Percentiles rank a stretch among this genome's conserved stretches.
phyloP scores from a whole-genome alignment of 2,888 invertebrate species.

The Melinopterus prodromus region DNA sequence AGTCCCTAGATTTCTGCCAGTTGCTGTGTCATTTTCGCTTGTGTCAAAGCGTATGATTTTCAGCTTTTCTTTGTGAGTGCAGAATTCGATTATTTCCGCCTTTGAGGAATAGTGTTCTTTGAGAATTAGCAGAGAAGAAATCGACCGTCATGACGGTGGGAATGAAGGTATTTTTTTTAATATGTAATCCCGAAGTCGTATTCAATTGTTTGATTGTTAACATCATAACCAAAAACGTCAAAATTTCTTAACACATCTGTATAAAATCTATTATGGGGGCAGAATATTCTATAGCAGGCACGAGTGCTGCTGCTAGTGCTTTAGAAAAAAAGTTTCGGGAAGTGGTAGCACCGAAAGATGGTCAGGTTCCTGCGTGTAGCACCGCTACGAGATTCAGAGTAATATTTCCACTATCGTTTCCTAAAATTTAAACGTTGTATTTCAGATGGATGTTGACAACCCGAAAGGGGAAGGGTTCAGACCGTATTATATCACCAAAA shows the following conservation, averaged over 20 bases:
- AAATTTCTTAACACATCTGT: conserved; percentile 9
- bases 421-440: conserved; percentile 35
- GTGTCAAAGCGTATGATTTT: background rate
- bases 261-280: conserved; percentile 4
- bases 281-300: conserved; percentile 7
- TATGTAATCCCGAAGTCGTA: background rate
- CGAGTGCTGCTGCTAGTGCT: background rate
- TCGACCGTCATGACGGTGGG: conserved; percentile 21
- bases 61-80: background rate
- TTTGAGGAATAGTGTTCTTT: background rate
- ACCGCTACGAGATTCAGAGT: background rate
- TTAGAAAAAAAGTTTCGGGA: conserved; percentile 9
- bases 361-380: background rate
- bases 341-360: background rate
- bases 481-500: conserved; percentile 97
- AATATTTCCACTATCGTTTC: background rate
- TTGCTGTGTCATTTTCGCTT: background rate
- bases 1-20: background rate
- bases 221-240: background rate
- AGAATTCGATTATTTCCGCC: background rate
- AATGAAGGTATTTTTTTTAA: conserved; percentile 14
- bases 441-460: conserved; percentile 78
- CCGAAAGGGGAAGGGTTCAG: conserved; percentile 88
- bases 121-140: conserved; percentile 15
- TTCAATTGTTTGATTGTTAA: background rate